These are phyloP conservation scores for Petrophora chlorosata DNA, from an alignment of 2,888 invertebrate species.

Conservation along the genomic window DNA sequence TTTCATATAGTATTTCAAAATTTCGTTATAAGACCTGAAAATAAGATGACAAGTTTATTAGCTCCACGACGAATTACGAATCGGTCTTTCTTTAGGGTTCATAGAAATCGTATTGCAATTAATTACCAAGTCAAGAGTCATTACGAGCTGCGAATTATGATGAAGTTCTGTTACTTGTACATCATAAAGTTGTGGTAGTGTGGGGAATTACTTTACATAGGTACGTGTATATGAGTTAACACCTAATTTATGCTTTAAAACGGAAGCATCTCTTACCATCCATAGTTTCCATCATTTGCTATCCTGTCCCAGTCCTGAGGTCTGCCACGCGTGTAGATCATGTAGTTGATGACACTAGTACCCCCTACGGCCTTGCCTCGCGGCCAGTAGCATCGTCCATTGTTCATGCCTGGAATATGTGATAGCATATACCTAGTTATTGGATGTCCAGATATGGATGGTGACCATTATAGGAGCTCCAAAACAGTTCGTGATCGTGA, in stretches of 20 bases:
- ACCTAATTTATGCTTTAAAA: constrained; percentile 5
- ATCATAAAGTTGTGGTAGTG: too few species aligned
- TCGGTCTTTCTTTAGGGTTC: too few species aligned
- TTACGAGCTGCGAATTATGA: too few species aligned
- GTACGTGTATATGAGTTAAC: too few species aligned
- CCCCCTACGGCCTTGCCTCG: constrained; percentile 85
- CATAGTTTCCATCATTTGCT: constrained; percentile 87
- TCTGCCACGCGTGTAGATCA: constrained; percentile 90
- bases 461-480: constrained; percentile 1
- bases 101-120: too few species aligned
- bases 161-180: too few species aligned
- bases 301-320: constrained; percentile 88
- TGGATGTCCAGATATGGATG: constrained; percentile 2
- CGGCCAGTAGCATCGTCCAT: constrained; percentile 73
- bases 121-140: too few species aligned
- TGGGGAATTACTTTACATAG: too few species aligned
- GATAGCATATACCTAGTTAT: background rate
- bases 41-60: background rate
- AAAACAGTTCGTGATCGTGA: background rate
- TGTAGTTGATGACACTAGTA: constrained; percentile 85
- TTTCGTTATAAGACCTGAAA: constrained; percentile 84
- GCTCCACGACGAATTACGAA: too few species aligned
- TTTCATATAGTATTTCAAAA: constrained; percentile 84
- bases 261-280: constrained; percentile 87
- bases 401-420: constrained; percentile 58